Evolutionary conservation across 2,888 invertebrate species (phyloP).

Genomic region (Xestia xanthographa): DNA sequence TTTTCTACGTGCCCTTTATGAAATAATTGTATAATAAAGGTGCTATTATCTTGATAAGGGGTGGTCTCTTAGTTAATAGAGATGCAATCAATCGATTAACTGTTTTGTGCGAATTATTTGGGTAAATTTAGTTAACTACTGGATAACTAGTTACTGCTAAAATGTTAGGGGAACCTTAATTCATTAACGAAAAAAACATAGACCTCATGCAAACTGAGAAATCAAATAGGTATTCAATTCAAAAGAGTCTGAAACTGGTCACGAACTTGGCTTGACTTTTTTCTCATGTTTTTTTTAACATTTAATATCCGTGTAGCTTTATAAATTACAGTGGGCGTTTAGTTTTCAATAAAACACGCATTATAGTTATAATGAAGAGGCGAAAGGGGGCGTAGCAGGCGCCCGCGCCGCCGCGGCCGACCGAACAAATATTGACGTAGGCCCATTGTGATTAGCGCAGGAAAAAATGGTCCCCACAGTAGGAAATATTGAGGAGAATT

Average conservation of each 20-base stretch:
- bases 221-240: not conserved
- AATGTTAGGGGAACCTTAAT: not conserved
- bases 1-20: not conserved
- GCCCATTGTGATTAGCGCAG: conserved; percentile 56
- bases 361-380: conserved; percentile 80
- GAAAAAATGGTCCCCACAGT: conserved; percentile 39
- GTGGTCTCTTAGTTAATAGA: conserved; percentile 11
- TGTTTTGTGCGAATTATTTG: conserved; percentile 8
- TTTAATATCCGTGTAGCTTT: conserved; percentile 41
- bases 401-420: conserved; percentile 63
- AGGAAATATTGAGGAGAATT: conserved; percentile 19
- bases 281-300: conserved; percentile 13
- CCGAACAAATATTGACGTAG: conserved; percentile 63
- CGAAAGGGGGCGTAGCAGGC: conserved; percentile 76
- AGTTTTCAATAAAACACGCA: conserved; percentile 78
- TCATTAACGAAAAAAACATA: not conserved
- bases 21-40: conserved; percentile 5
- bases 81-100: conserved; percentile 31
- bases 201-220: not conserved
- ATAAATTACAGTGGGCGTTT: conserved; percentile 76
- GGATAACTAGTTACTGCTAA: not conserved
- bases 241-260: not conserved
- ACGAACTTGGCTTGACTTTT: conserved; percentile 19
- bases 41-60: not conserved
- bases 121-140: not conserved